Base-by-base conservation (phyloP, 2,113 vertebrate species). In the Gnathonemus longibarbis region DNA sequence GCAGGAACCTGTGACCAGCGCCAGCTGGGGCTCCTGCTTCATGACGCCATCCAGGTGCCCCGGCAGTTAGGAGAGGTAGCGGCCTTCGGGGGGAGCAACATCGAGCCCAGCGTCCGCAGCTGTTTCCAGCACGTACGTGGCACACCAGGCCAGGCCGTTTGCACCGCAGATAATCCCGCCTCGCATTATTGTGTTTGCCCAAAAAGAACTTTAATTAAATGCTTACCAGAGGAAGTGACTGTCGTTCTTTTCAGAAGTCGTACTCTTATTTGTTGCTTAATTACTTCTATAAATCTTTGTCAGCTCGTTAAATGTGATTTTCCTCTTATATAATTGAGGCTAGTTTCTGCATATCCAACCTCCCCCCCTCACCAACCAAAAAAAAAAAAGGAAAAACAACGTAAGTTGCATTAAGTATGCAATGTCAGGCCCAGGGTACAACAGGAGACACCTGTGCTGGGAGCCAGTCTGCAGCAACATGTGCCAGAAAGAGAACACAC, bases 81-180 rank as follows among this genome's bases (percentile, higher is more conserved):
- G 0, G 97, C 98, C 8, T 99, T 99, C 0, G 98, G 98, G 39
- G 98, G 98, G 53, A 99, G 98, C 94, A 99, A 99, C 94, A 99
- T 99, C 35, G 98, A 99, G 58, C 98, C 98, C 89, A 99, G 98
- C 0, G 98, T 99, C 87, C 97, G 98, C 87, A 99, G 98, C 95
- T 99, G 98, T 94, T 99, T 99, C 94, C 97, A 98, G 1, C 97
- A 99, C 91, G 98, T 99, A 94, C 10, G 96, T 95, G 46, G 10
- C 27, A 84, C 90, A 86, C 88, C 24, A 17, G 70, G 87, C 88
- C 24, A 17, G 31, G 31, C 70, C 70, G 1, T 2, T 7, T 9
- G 31, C 1, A 7, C 31, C 48, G n/a, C 88, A 3, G 7, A 89
- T 1, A 58, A 7, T 48, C 52, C 58, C 66, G 70, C 70, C 27